phyloP scores from a whole-genome alignment of 2,888 invertebrate species.

The Diplolepis rosae region DNA sequence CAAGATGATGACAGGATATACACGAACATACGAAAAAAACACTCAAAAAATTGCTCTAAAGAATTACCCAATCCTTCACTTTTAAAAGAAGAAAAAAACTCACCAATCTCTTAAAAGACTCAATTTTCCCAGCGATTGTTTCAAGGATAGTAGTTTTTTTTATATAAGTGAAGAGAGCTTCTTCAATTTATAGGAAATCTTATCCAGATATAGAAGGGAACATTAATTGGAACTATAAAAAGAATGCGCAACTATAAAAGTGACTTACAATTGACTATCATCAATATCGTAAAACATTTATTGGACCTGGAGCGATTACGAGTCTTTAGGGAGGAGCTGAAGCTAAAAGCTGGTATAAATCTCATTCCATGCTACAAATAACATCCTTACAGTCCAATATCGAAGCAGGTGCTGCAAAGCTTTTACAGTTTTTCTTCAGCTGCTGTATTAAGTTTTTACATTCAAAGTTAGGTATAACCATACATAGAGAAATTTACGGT shows the following conservation, averaged over 20 bases:
- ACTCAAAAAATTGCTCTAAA: background rate
- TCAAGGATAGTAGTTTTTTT: background rate
- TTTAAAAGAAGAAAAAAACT: background rate
- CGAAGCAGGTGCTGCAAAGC: slow-evolving; percentile 10
- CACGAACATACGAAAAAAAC: background rate
- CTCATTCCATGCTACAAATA: background rate
- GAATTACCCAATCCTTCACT: background rate
- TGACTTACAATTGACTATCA: background rate
- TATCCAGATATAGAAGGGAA: too few species aligned
- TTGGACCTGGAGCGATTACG: background rate
- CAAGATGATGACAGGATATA: slow-evolving; percentile 11
- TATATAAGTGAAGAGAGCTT: background rate
- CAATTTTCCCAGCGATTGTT: background rate
- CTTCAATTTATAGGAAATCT: too few species aligned
- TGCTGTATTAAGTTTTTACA: too few species aligned
- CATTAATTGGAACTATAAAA: too few species aligned
- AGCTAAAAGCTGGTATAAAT: slow-evolving; percentile 15
- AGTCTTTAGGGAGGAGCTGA: background rate
- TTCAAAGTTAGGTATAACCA: too few species aligned
- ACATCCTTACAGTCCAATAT: background rate
- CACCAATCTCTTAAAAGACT: background rate
- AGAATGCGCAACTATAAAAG: background rate
- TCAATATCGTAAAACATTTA: background rate
- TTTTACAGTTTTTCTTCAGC: slow-evolving; percentile 4
- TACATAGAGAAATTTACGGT: too few species aligned